A percentile compares a stretch with the other conserved stretches of the same genome.
Conservation (phyloP, 2,888 invertebrate genomes). For the Diadegma fenestrale region DNA sequence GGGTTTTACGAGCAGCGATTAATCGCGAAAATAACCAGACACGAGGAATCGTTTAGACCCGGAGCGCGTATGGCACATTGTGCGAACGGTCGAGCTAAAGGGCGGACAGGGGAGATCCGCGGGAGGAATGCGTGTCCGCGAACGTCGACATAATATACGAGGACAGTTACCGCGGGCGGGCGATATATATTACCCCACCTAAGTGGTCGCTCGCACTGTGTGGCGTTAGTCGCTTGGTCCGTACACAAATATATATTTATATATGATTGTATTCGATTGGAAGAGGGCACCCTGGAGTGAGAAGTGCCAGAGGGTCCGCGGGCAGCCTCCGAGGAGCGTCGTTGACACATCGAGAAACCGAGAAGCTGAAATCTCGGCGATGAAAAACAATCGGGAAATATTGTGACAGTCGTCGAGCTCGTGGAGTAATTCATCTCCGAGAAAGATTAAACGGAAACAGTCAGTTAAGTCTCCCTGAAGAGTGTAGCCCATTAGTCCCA, state of each 20-base stretch:
- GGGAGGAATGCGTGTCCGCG: conserved; percentile 72
- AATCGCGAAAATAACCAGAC: conserved; percentile 82
- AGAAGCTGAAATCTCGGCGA: conserved; percentile 37
- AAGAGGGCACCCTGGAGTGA: conserved; percentile 52
- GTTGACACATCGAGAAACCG: conserved; percentile 57
- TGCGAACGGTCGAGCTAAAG: conserved; percentile 70
- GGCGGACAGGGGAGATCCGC: conserved; percentile 71
- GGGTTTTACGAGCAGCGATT: conserved; percentile 75
- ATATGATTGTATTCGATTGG: conserved; percentile 54
- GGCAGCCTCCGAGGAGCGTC: conserved; percentile 37
- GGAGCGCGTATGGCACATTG: conserved; percentile 76
- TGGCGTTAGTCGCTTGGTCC: conserved; percentile 41
- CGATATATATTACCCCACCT: conserved; percentile 82
- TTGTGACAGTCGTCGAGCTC: conserved; percentile 35
- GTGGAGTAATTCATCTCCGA: conserved; percentile 16
- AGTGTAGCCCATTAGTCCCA: conserved; percentile 30
- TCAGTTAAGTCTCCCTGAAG: conserved; percentile 27
- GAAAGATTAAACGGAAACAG: conserved; percentile 44
- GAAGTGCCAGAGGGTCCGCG: conserved; percentile 31
- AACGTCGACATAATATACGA: conserved; percentile 81
- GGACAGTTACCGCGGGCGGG: conserved; percentile 80
- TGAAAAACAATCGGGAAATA: conserved; percentile 45
- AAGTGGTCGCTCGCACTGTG: conserved; percentile 76
- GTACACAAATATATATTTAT: conserved; percentile 35
- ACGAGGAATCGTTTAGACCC: conserved; percentile 81